A percentile compares a stretch with the other conserved stretches of the same genome.
Evolutionary conservation across 2,113 vertebrate species (phyloP).

Genomic region (Eptesicus fuscus): DNA sequence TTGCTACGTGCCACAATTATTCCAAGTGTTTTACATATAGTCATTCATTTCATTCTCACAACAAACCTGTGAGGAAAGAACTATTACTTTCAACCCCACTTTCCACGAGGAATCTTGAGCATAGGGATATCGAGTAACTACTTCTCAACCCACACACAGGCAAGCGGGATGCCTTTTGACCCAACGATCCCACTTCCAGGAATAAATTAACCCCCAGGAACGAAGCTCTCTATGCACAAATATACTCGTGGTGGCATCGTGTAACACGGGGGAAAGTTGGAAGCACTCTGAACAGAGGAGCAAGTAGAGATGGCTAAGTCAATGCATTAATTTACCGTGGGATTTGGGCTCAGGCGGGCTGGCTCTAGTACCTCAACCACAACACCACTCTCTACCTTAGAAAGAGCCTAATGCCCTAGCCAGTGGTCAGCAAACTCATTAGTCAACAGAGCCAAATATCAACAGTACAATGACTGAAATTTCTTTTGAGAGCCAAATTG

Average conservation of each 20-base stretch:
- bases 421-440: no score
- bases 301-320: not conserved
- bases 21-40: not conserved
- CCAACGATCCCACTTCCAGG: not conserved
- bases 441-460: no score
- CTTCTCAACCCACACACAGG: not conserved
- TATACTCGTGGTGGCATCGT: not conserved
- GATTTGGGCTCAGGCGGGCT: not conserved
- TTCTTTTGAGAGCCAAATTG: no score
- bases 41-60: not conserved
- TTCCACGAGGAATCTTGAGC: not conserved
- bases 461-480: no score
- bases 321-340: not conserved
- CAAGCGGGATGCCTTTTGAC: not conserved
- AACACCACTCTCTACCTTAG: not conserved
- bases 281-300: not conserved
- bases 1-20: not conserved
- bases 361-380: not conserved
- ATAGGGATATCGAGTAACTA: not conserved
- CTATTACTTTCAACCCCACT: not conserved
- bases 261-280: not conserved
- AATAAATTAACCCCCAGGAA: not conserved
- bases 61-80: not conserved
- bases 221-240: not conserved
- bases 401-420: not conserved